phyloP scores from a whole-genome alignment of 2,888 invertebrate species.

The Philhelius pedissequus region DNA sequence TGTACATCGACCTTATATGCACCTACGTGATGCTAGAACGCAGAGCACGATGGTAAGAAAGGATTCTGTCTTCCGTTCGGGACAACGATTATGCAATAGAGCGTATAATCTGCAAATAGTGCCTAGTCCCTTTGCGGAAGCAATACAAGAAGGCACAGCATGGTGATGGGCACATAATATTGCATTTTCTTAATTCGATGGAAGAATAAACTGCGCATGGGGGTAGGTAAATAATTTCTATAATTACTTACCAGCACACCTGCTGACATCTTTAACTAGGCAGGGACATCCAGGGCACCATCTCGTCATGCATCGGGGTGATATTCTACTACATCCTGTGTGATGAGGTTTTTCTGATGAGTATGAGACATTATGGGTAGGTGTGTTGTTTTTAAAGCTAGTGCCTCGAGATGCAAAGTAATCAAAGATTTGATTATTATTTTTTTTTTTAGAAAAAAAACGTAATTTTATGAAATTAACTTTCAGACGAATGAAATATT shows the following conservation, averaged over 20 bases:
- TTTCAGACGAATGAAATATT: not conserved
- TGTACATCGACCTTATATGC: constrained; percentile 2
- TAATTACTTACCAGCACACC: constrained; percentile 59
- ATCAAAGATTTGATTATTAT: not conserved
- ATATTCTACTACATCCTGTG: not conserved
- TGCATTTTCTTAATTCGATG: constrained; percentile 64
- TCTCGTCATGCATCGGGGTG: not conserved
- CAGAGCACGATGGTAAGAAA: not conserved
- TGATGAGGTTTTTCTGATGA: constrained; percentile 1
- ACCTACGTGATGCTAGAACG: not conserved
- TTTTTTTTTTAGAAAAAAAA: not conserved
- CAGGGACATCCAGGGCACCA: not conserved
- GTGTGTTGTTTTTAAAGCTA: not conserved
- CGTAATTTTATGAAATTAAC: constrained; percentile 15
- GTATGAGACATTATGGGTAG: not conserved
- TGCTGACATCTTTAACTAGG: constrained; percentile 36
- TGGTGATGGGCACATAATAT: constrained; percentile 36
- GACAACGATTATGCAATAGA: constrained; percentile 45
- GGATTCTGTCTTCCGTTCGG: not conserved
- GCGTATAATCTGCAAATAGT: constrained; percentile 7
- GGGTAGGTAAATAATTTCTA: constrained; percentile 63
- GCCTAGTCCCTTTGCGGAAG: constrained; percentile 27
- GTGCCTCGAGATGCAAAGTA: not conserved
- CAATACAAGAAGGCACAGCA: not conserved
- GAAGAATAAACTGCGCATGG: constrained; percentile 44